Conservation (phyloP, 2,888 invertebrate genomes). For the Enchytraeus crypticus region DNA sequence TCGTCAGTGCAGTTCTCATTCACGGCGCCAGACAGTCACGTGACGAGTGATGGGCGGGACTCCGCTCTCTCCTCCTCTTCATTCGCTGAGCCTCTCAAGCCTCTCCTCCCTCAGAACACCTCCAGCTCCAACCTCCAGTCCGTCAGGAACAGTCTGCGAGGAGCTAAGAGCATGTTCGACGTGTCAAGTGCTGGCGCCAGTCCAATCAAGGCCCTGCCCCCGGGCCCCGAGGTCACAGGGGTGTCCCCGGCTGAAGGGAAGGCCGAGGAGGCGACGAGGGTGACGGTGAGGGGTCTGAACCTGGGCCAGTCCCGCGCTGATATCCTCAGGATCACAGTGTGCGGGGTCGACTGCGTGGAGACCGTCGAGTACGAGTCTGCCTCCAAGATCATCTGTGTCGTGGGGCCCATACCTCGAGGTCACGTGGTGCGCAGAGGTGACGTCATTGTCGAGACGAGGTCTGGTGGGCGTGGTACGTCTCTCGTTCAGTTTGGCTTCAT, state of each 20-base stretch:
- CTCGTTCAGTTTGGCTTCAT: slow-evolving; percentile 11
- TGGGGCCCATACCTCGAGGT: slow-evolving; percentile 34
- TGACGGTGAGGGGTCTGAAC: slow-evolving; percentile 38
- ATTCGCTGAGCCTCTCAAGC: too few species aligned
- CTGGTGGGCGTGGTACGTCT: slow-evolving; percentile 37
- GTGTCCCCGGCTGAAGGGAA: slow-evolving; percentile 37
- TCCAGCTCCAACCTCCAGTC: background rate
- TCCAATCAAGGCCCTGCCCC: background rate
- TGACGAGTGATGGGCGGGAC: background rate
- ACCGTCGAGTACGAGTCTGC: slow-evolving; percentile 40
- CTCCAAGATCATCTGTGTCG: slow-evolving; percentile 34
- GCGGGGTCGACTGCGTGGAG: slow-evolving; percentile 38
- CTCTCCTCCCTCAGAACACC: background rate
- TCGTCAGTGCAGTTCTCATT: slow-evolving; percentile 13
- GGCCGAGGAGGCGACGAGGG: slow-evolving; percentile 34
- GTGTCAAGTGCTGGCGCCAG: background rate
- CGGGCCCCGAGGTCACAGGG: slow-evolving; percentile 34
- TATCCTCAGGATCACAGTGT: slow-evolving; percentile 38
- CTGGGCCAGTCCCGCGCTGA: slow-evolving; percentile 40
- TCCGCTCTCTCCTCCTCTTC: background rate
- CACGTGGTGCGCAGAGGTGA: too few species aligned
- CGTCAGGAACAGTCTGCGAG: background rate
- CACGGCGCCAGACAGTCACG: background rate
- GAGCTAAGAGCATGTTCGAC: slow-evolving; percentile 3
- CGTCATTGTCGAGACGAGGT: slow-evolving; percentile 39